phyloP scores from a whole-genome alignment of 2,113 vertebrate genomes.

The Acanthisitta chloris region DNA sequence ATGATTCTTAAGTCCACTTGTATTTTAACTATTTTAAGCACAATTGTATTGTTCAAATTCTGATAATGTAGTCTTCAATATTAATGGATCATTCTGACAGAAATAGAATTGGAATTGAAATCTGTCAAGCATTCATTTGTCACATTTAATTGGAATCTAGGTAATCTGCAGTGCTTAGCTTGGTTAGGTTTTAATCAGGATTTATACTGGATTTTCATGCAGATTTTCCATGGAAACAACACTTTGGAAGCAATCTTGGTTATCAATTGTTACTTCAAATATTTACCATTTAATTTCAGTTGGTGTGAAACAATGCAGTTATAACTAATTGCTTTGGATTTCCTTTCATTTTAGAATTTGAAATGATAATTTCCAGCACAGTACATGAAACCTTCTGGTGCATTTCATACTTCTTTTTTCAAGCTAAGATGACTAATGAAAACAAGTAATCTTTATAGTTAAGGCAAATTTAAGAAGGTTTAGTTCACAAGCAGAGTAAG shows the following conservation, averaged over 20 bases:
- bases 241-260: conserved; percentile 52
- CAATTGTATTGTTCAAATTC: conserved; percentile 38
- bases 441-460: background rate
- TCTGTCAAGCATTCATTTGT: conserved; percentile 66
- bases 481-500: background rate
- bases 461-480: background rate
- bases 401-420: background rate
- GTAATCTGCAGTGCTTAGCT: conserved; percentile 65
- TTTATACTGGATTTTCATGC: conserved; percentile 58
- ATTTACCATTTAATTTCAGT: conserved; percentile 58
- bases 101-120: conserved; percentile 73
- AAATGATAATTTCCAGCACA: conserved; percentile 21
- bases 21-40: conserved; percentile 1
- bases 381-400: background rate
- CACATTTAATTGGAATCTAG: conserved; percentile 72
- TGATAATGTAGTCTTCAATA: conserved; percentile 55
- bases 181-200: conserved; percentile 71
- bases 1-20: conserved; percentile 33
- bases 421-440: background rate
- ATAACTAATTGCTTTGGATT: conserved; percentile 28
- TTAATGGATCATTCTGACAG: conserved; percentile 69
- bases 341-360: conserved; percentile 43
- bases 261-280: conserved; percentile 63
- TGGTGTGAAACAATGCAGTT: conserved; percentile 28
- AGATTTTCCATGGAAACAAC: conserved; percentile 55